Evolutionary conservation across 1,140 invertebrate genomes (phyloP), one percentile per base, ranked within the genome.

Genomic region (Chrysopa pallens): DNA sequence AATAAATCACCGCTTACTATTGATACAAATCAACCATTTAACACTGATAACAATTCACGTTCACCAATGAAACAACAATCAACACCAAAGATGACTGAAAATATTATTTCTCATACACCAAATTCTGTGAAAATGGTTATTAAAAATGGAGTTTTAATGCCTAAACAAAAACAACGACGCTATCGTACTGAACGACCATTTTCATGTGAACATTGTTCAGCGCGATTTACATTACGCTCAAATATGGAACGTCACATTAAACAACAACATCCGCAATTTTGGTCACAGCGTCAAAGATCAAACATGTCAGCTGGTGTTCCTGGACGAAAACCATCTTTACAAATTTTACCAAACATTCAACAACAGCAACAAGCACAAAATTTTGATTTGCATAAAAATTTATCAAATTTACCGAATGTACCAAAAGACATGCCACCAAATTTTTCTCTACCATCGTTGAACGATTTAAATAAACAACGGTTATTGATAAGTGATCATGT

Each of bases 171-270:
- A 54, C 88, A 91, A 57, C 64, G 86, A 27, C 70, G 87, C 37
- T 92, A 91, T 54, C 70, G 88, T 40, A 92, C 87, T n/a, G 87
- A 91, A 58, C 69, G 87, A 14, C 87, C 87, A 1, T 91, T 90
- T 53, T 78, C 77, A 1, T 93, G 89, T 58, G 84, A 84, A 31
- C 81, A 88, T 50, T 92, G 89, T 55, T 78, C 83, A 0, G 85
- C 87, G 0, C 70, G 83, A 38, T 94, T 94, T 52, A 92, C 88
- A 0, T 59, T 93, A 1, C 70, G 87, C 6, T 90, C 86, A 6
- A 92, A 92, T 53, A 92, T 92, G 86, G 88, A 93, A 59, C 64
- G 88, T 1, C 89, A 94, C 46, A 83, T 92, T 1, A 93, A 93
- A 56, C 86, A 91, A 50, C 88, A 92, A 51, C 89, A 93, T 66